These are phyloP conservation scores for Ichneumoninae sp. DNA, from an alignment of 2,888 invertebrate genomes.

Conservation along the genomic window DNA sequence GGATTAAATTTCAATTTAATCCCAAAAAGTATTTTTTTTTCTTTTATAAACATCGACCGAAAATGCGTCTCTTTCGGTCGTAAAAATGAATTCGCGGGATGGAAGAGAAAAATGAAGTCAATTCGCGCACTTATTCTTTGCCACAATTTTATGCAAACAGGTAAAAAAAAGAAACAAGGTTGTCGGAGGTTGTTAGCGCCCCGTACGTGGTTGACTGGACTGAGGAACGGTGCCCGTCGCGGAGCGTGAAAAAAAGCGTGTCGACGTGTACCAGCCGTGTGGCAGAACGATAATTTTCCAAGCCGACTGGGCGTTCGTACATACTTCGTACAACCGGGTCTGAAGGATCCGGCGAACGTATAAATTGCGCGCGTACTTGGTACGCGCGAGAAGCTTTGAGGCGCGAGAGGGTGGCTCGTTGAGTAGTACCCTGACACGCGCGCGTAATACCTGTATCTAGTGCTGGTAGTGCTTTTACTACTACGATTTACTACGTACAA, in stretches of 20 bases:
- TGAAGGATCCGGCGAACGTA: conserved; percentile 73
- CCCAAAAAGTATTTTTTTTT: neutral
- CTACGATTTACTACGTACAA: conserved; percentile 48
- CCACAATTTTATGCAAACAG: neutral
- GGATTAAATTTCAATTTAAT: neutral
- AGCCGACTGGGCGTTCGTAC: conserved; percentile 31
- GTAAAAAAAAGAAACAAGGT: neutral
- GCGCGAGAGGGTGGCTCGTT: conserved; percentile 32
- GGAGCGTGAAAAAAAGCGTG: conserved; percentile 35
- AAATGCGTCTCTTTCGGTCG: neutral
- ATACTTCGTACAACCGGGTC: conserved; percentile 48
- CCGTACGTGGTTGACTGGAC: conserved; percentile 9
- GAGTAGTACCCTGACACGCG: conserved; percentile 14
- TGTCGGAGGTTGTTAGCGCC: conserved; percentile 16
- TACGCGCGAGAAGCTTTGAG: conserved; percentile 67
- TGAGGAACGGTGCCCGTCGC: neutral
- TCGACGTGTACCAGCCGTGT: conserved; percentile 27
- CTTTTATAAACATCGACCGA: neutral
- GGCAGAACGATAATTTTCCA: conserved; percentile 47
- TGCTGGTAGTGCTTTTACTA: conserved; percentile 6
- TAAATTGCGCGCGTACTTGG: conserved; percentile 71
- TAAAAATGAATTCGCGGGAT: neutral
- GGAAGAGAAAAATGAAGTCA: neutral
- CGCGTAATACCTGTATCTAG: conserved; percentile 28
- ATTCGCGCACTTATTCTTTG: neutral